Base-by-base conservation (phyloP, 2,797 vertebrate species). In the Garrulus glandarius region DNA sequence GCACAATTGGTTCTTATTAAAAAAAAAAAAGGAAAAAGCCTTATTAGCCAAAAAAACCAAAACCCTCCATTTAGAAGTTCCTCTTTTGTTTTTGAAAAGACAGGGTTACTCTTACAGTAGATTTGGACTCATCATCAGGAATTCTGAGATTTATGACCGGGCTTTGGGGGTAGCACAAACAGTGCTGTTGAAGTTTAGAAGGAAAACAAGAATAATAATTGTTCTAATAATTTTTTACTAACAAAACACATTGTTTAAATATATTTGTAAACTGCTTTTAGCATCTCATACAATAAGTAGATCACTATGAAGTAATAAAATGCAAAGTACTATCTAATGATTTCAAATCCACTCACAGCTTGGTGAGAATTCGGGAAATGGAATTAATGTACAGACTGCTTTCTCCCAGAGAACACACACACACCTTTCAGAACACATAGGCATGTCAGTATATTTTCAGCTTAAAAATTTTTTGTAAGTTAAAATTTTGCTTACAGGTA, bases 11-110 rank as follows among this genome's bases (percentile, higher is more conserved):
- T 21, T 52, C 32, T 65, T 13, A n/a, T 2, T 1, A 36, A 36
- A 37, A 16, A 32, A 56, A 15, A 39, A 64, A 26, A 11, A 6
- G 2, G 1, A 5, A 50, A 50, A 44, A 16, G 0, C 2, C 6
- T 13, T 16, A 37, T 13, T 17, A 44, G 10, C 3, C 11, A n/a
- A n/a, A 23, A 61, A 18, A 9, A 44, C 8, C 9, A 5, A 43
- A 9, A 1, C 0, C 13, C 26, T 6, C 12, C 19, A 74, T 39
- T 59, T 43, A 78, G 52, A 79, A 72, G 16, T 21, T 37, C 10
- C 2, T 84, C 9, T 63, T 60, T 30, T 29, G 7, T 8, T 74
- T 80, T 79, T 60, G 13, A 37, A 57, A 85, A 83, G 5, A 3
- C 44, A 46, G 8, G 4, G 6, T 56, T 65, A 65, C 21, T 70